A percentile compares a stretch with the other conserved stretches of the same genome.
Evolutionary conservation across 2,888 invertebrate genomes (phyloP).

Genomic region (Hirtodrosophila cameraria): DNA sequence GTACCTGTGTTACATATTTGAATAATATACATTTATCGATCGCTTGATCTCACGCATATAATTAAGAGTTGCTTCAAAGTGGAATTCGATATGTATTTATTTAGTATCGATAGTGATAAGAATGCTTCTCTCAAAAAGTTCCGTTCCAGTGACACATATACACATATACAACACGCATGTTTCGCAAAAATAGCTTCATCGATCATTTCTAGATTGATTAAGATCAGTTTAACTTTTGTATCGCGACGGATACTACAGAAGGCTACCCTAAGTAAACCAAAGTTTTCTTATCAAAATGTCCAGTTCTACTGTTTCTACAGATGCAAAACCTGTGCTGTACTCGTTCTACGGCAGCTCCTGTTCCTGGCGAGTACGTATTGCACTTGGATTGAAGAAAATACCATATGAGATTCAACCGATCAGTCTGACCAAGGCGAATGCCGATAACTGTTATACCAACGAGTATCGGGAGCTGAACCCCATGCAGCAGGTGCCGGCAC

Average conservation of each 20-base stretch:
- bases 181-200: too few species aligned
- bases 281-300: neutral
- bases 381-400: slow-evolving; percentile 95
- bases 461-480: slow-evolving; percentile 95
- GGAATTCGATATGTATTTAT: neutral
- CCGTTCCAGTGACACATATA: too few species aligned
- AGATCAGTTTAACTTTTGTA: too few species aligned
- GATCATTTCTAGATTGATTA: too few species aligned
- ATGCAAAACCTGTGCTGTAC: slow-evolving; percentile 89
- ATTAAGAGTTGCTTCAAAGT: neutral
- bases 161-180: too few species aligned
- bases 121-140: neutral
- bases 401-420: slow-evolving; percentile 95
- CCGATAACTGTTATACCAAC: slow-evolving; percentile 91
- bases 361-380: slow-evolving; percentile 96
- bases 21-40: slow-evolving; percentile 54
- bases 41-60: too few species aligned
- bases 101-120: slow-evolving; percentile 41
- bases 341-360: slow-evolving; percentile 97
- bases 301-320: neutral
- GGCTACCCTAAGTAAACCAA: neutral
- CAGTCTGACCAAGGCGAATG: slow-evolving; percentile 91
- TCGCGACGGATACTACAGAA: too few species aligned
- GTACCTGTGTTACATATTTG: slow-evolving; percentile 37
- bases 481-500: slow-evolving; percentile 96